Percentiles rank a stretch among this genome's conserved stretches.
phyloP scores from a whole-genome alignment of 92 coral and sea anemone species.

The Nematostella vectensis region DNA sequence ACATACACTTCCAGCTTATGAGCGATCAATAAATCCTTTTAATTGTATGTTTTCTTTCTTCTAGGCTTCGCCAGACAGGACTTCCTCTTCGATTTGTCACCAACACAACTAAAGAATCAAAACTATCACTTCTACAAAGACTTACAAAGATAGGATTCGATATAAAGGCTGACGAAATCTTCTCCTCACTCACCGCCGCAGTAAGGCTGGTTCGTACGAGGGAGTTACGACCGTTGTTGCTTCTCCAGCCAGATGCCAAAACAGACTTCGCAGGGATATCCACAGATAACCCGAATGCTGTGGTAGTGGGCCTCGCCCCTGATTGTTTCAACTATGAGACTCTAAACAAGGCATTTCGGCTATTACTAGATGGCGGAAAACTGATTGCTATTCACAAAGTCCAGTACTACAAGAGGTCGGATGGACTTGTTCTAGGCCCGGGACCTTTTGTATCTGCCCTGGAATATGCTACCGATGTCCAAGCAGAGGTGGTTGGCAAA shows the following conservation, averaged over 20 bases:
- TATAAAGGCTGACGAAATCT: conserved; percentile 71
- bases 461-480: conserved; percentile 71
- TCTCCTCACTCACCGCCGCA: conserved; percentile 92
- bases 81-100: conserved; percentile 81
- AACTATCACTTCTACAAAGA: conserved; percentile 53
- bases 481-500: conserved; percentile 82
- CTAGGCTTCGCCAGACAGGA: conserved; percentile 73
- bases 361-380: conserved; percentile 73
- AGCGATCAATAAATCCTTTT: too few relatives aligned
- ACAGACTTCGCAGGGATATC: conserved; percentile 69
- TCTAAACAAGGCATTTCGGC: conserved; percentile 83
- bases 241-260: conserved; percentile 69
- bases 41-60: too few relatives aligned
- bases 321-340: conserved; percentile 70
- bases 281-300: conserved; percentile 45
- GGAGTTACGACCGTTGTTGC: conserved; percentile 64
- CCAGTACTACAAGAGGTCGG: conserved; percentile 72
- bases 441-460: conserved; percentile 93
- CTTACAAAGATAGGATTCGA: conserved; percentile 66
- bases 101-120: conserved; percentile 96
- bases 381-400: conserved; percentile 92
- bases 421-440: conserved; percentile 98
- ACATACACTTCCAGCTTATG: too few relatives aligned
- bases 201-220: conserved; percentile 56
- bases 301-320: conserved; percentile 95